A percentile compares a stretch with the other conserved stretches of the same genome.
phyloP scores from a whole-genome alignment of 2,888 invertebrate species.

The Ormyrus pomaceus region DNA sequence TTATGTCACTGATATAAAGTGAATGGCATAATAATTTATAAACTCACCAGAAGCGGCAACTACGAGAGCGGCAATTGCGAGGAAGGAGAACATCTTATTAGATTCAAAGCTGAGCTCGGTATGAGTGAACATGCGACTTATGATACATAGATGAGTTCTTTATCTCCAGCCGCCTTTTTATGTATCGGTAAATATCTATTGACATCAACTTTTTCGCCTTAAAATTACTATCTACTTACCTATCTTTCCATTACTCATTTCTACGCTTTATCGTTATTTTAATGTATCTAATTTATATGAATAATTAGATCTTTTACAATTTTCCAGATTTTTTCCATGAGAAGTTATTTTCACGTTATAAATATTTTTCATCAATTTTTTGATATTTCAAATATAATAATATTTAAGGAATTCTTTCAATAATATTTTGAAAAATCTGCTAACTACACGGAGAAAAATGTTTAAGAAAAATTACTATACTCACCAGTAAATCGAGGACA shows the following conservation, averaged over 20 bases:
- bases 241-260: neutral
- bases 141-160: neutral
- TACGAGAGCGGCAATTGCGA: constrained; percentile 28
- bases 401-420: no score
- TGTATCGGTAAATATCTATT: constrained; percentile 3
- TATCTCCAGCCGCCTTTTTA: constrained; percentile 24
- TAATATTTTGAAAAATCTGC: no score
- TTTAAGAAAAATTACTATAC: no score
- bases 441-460: no score
- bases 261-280: neutral
- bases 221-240: neutral
- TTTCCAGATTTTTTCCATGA: no score
- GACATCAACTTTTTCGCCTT: constrained; percentile 19
- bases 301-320: no score
- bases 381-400: no score
- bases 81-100: constrained; percentile 42
- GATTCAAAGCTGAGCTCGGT: neutral
- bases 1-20: neutral
- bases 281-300: no score
- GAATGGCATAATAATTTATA: neutral
- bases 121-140: constrained; percentile 21
- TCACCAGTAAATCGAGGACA: no score
- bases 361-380: no score
- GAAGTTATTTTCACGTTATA: no score
- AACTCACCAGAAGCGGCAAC: constrained; percentile 29